Evolutionary conservation across 2,888 invertebrate genomes (phyloP).

Genomic region (Euzophera pinguis): DNA sequence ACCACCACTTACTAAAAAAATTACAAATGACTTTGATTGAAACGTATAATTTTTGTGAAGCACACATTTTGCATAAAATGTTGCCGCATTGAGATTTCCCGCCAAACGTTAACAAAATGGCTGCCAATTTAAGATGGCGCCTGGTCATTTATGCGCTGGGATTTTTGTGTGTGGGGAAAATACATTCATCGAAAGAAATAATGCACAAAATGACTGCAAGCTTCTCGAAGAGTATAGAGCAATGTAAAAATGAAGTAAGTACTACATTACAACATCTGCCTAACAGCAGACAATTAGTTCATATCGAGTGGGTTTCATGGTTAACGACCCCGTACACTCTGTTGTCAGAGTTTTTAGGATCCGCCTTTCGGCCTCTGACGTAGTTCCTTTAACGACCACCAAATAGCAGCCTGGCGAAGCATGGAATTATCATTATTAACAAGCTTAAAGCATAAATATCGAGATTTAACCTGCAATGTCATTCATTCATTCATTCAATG

Average conservation of each 20-base stretch:
- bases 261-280: too few relatives aligned
- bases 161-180: conserved; percentile 20
- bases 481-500: too few relatives aligned
- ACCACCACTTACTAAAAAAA: conserved; percentile 1
- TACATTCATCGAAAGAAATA: conserved; percentile 45
- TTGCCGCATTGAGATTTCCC: background rate
- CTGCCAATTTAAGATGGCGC: conserved; percentile 34
- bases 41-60: background rate
- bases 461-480: too few relatives aligned
- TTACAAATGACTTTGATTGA: background rate
- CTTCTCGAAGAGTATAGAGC: conserved; percentile 43
- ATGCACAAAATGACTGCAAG: conserved; percentile 50
- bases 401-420: too few relatives aligned
- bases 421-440: too few relatives aligned
- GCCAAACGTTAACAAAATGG: conserved; percentile 30
- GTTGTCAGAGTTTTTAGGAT: too few relatives aligned
- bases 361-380: too few relatives aligned
- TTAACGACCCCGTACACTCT: too few relatives aligned
- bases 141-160: conserved; percentile 21
- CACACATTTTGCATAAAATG: background rate
- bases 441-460: too few relatives aligned
- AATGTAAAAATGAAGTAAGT: conserved; percentile 58
- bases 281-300: too few relatives aligned
- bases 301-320: too few relatives aligned
- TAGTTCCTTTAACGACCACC: too few relatives aligned